Evolutionary conservation across 2,888 invertebrate species (phyloP), one percentile per base, ranked within the genome.

Genomic region (Elegia similella): DNA sequence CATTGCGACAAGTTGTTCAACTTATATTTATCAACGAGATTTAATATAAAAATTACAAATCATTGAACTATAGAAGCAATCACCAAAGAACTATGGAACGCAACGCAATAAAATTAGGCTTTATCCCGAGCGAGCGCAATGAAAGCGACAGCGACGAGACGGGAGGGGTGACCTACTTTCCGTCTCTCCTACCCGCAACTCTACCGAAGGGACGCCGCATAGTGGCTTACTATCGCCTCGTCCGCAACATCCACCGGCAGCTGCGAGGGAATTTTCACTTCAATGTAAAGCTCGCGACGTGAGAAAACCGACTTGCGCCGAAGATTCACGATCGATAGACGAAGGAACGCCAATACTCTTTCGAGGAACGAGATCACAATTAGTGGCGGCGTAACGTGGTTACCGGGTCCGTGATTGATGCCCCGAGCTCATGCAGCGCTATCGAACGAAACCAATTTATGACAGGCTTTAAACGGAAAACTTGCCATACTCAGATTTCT

Each of bases 71-170:
- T 38, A n/a, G 6, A 38, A 70, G 61, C 65, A 64, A 69, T 70
- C 73, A 67, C 72, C 74, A 77, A 76, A 75, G 79, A 77, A 78
- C 78, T 81, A 86, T 86, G 82, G 84, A 50, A 82, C 74, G 66
- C 70, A 71, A 76, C 79, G 81, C 82, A 86, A 88, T 88, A 86
- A 88, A 86, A 88, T 88, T 89, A 86, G 84, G 80, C 76, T 85
- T 82, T 80, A 84, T 85, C 80, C 81, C 84, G 69, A 75, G 69
- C 77, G 76, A 76, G 76, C 78, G 76, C 76, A 82, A 77, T 80
- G 85, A 86, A 85, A 84, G 85, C 83, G 83, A 80, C 84, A 73
- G 43, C 48, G 48, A 16, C 69, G 63, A 70, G 73, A 72, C 65
- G 76, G 74, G 63, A n/a, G 63, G 63, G 60, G 65, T 67, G 85